phyloP scores from a whole-genome alignment of 2,797 vertebrate species.

The Lemur catta region DNA sequence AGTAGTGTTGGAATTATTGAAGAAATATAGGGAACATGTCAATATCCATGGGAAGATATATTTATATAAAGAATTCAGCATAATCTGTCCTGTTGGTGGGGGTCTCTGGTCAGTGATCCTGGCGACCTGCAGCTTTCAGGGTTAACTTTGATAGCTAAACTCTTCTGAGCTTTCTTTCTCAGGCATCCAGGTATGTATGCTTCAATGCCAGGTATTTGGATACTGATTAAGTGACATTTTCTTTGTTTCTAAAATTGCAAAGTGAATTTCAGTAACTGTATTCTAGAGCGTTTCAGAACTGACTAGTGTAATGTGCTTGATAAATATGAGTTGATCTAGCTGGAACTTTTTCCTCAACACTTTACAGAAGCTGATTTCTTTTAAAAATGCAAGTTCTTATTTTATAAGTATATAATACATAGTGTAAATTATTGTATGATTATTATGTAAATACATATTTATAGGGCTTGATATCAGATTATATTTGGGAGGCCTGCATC shows the following conservation, averaged over 20 bases:
- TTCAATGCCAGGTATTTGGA: background rate
- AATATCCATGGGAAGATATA: background rate
- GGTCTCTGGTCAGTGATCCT: background rate
- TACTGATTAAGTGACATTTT: background rate
- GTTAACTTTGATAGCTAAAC: background rate
- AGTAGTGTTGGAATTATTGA: background rate
- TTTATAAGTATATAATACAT: background rate
- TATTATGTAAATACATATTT: background rate
- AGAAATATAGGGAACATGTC: background rate
- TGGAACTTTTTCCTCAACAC: background rate
- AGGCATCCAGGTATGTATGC: background rate
- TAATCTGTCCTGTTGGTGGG: background rate
- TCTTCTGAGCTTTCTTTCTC: background rate
- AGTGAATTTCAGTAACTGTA: background rate
- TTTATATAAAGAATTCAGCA: background rate
- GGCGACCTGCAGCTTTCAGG: background rate
- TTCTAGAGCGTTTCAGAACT: background rate
- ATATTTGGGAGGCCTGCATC: background rate
- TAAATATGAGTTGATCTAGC: background rate
- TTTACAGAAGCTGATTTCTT: background rate
- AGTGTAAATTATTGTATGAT: background rate
- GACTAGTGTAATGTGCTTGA: background rate
- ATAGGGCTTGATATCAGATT: background rate
- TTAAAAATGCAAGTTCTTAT: background rate
- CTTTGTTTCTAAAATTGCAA: conserved; percentile 14